phyloP scores from a whole-genome alignment of 2,113 vertebrate species.

The Prochilodus magdalenae region DNA sequence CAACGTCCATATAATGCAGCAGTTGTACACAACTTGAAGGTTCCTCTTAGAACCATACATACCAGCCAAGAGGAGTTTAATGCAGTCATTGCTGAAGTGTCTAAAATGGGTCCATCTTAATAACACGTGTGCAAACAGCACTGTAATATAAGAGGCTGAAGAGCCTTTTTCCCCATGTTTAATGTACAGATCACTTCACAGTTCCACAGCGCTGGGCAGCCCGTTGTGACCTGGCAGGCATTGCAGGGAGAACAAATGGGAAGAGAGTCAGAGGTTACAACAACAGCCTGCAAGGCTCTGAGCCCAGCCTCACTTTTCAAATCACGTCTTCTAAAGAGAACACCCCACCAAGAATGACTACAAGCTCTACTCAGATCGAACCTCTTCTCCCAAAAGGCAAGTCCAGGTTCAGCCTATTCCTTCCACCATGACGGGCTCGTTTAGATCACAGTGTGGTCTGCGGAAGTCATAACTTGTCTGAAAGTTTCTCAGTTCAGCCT shows the following conservation, averaged over 20 bases:
- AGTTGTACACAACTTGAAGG: no score
- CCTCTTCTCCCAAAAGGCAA: background rate
- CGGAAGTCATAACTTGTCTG: background rate
- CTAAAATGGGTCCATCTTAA: background rate
- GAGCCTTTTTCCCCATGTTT: background rate
- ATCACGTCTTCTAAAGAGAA: slow-evolving; percentile 13
- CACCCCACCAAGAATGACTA: background rate
- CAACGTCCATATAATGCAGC: no score
- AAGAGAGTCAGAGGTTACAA: slow-evolving; percentile 58
- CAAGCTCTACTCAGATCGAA: background rate
- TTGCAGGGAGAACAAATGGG: slow-evolving; percentile 43
- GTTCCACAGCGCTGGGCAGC: background rate
- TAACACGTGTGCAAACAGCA: slow-evolving; percentile 21
- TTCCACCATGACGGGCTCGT: background rate
- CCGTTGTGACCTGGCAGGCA: slow-evolving; percentile 22
- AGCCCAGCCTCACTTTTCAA: slow-evolving; percentile 40
- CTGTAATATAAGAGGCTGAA: slow-evolving; percentile 12
- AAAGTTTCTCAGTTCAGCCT: background rate
- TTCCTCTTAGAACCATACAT: no score
- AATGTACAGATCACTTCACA: background rate
- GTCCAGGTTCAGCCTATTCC: background rate
- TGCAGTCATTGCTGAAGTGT: background rate
- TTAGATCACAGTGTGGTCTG: background rate
- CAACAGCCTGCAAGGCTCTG: slow-evolving; percentile 46
- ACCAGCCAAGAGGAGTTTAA: background rate